Base-by-base conservation (phyloP, 2,113 vertebrate species). In the Perccottus glenii region DNA sequence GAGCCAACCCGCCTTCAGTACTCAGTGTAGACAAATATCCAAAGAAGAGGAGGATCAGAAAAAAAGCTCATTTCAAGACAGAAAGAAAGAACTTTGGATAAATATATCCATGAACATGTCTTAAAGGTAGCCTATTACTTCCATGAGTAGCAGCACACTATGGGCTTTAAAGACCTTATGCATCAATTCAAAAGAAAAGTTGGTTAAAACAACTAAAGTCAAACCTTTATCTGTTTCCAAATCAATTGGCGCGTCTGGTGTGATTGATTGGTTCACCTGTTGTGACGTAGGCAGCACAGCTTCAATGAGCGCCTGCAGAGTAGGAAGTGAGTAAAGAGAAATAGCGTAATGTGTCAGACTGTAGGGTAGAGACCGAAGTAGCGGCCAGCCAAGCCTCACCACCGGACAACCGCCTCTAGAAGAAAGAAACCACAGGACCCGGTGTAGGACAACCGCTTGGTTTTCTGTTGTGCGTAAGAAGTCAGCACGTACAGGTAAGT, bases 241-340 rank as follows among this genome's bases (percentile, higher is more conserved):
- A 27, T 27, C 19, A 27, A 53, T 15, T 14, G 40, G 5, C 33
- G 12, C 4, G 27, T 42, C 14, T 10, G 32, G 4, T 19, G 7
- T 49, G 59, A 69, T 5, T 70, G 77, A 78, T 15, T 56, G 40
- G 1, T 85, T 87, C 81, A 92, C 91, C 91, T 92, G 89, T 47
- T 1, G 76, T 87, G 87, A 90, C 88, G 90, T 84, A n/a, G 11
- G 4, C 55, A 2, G 45, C 36, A 0, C 10, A 11, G 55, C 38
- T 12, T 69, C 71, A 68, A 77, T 77, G 70, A 64, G 75, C 53
- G 72, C 76, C 45, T 32, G 59, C n/a, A n/a, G 60, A 82, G 56
- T 68, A 86, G 83, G 83, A 81, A 86, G 86, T 76, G 69, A 62
- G 76, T 7, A 53, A 59, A 52, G 9, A 58, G 46, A 50, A 68